Base-by-base conservation (phyloP, 1,140 invertebrate species). In the Pararge aegeria region DNA sequence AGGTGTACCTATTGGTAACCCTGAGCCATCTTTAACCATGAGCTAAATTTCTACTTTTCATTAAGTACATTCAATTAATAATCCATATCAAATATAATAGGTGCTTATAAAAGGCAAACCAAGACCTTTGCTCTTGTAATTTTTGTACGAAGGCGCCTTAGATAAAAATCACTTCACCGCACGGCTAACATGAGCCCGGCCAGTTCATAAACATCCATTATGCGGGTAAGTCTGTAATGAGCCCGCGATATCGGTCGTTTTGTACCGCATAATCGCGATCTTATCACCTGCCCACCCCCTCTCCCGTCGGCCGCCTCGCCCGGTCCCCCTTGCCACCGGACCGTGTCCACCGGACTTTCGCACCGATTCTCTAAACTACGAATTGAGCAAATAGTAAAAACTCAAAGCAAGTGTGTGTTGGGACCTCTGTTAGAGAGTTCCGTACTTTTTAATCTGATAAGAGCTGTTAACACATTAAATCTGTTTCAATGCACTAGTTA, bases 181-280 rank as follows among this genome's bases (percentile, higher is more conserved):
- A 46, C 46, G n/a, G 53, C 50, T 53, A 51, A 59, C 61, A 50
- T 49, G 60, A 60, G 68, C 63, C 24, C 20, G 57, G 61, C 52
- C 52, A 54, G 63, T 63, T 72, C 58, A 67, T 79, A 76, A 78
- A 76, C 70, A 77, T 78, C 68, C 72, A 83, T 83, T 77, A 78
- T 73, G 73, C 75, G 55, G 75, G 68, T 66, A 70, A 72, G 68
- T 70, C 61, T 60, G 73, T 83, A 83, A 85, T 85, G 79, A 80
- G 74, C 61, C 51, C 72, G 69, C 76, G 79, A 72, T 85, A 85
- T 84, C 78, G 70, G 63, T 58, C 81, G 83, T 86, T 86, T 87
- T 87, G 84, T 87, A 83, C 70, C 78, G 74, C 63, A 74, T 86
- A 83, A 87, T 87, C 78, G 79, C 66, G 83, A 87, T 86, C 68